A percentile compares a stretch with the other conserved stretches of the same genome.
Conservation (phyloP, 1,140 invertebrate species). For the Calosoma granatense region DNA sequence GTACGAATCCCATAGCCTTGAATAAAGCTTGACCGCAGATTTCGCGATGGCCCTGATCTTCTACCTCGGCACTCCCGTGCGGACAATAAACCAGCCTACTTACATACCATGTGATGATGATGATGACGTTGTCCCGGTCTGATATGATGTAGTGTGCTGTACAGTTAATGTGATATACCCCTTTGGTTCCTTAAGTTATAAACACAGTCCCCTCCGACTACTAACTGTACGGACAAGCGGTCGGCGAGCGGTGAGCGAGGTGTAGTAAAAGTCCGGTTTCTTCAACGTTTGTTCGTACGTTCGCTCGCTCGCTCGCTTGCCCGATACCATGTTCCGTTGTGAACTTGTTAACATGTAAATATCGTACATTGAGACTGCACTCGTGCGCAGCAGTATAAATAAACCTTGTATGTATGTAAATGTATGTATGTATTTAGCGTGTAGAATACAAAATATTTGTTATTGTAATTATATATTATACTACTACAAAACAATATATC, state of each 20-base stretch:
- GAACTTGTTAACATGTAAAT: not conserved
- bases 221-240: too few species aligned
- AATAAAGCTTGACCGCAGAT: slow-evolving; percentile 33
- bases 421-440: slow-evolving; percentile 35
- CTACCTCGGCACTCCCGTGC: slow-evolving; percentile 25
- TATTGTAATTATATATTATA: slow-evolving; percentile 23
- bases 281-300: not conserved
- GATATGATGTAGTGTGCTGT: slow-evolving; percentile 26
- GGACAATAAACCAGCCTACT: slow-evolving; percentile 28
- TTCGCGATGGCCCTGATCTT: slow-evolving; percentile 26
- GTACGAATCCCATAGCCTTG: slow-evolving; percentile 29
- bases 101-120: not conserved
- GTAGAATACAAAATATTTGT: slow-evolving; percentile 30
- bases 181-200: slow-evolving; percentile 30
- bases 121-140: not conserved
- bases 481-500: slow-evolving; percentile 8
- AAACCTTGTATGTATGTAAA: slow-evolving; percentile 36
- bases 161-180: slow-evolving; percentile 35
- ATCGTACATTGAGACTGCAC: not conserved
- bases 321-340: not conserved
- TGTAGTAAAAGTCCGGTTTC: too few species aligned
- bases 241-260: too few species aligned
- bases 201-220: not conserved
- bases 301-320: not conserved
- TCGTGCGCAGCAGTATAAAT: slow-evolving; percentile 24